A percentile compares a stretch with the other conserved stretches of the same genome.
phyloP scores from a whole-genome alignment of 2,888 invertebrate species.

The Philaethria dido region DNA sequence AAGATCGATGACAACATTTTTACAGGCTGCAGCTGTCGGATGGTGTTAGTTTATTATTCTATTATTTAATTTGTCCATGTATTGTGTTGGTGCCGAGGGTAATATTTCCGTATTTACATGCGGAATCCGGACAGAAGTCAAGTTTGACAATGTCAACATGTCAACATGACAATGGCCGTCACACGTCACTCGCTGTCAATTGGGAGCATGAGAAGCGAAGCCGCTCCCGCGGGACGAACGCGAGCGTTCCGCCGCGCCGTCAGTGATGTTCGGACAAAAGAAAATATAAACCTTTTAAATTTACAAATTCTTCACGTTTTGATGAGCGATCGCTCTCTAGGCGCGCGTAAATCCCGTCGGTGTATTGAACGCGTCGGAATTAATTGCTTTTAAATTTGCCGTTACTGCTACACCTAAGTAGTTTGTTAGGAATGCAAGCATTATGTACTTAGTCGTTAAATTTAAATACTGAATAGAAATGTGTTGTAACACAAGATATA shows the following conservation, averaged over 20 bases:
- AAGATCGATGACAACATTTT: constrained; percentile 5
- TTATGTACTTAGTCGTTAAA: not conserved
- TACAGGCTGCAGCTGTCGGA: constrained; percentile 63
- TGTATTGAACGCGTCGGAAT: constrained; percentile 44
- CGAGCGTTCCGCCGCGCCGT: constrained; percentile 56
- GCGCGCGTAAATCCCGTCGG: constrained; percentile 47
- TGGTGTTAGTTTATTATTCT: constrained; percentile 69
- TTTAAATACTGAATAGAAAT: not conserved
- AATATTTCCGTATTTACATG: constrained; percentile 81
- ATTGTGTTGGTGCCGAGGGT: constrained; percentile 69
- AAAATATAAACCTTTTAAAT: constrained; percentile 51
- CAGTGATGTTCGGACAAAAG: constrained; percentile 57
- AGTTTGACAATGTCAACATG: constrained; percentile 82
- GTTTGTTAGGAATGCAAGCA: constrained; percentile 31
- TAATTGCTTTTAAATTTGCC: constrained; percentile 46
- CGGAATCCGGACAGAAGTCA: constrained; percentile 81
- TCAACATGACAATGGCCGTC: constrained; percentile 79
- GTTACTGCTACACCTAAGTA: constrained; percentile 34
- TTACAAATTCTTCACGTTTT: constrained; percentile 63
- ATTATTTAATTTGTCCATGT: constrained; percentile 82
- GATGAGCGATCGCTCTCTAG: constrained; percentile 71
- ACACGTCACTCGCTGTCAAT: constrained; percentile 78
- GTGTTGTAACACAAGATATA: not conserved
- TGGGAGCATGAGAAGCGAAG: constrained; percentile 77
- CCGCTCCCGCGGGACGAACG: constrained; percentile 48